Percentiles rank a stretch among this genome's conserved stretches.
phyloP scores from a whole-genome alignment of 2,797 vertebrate species.

The Ptychobarbus kaznakovi region DNA sequence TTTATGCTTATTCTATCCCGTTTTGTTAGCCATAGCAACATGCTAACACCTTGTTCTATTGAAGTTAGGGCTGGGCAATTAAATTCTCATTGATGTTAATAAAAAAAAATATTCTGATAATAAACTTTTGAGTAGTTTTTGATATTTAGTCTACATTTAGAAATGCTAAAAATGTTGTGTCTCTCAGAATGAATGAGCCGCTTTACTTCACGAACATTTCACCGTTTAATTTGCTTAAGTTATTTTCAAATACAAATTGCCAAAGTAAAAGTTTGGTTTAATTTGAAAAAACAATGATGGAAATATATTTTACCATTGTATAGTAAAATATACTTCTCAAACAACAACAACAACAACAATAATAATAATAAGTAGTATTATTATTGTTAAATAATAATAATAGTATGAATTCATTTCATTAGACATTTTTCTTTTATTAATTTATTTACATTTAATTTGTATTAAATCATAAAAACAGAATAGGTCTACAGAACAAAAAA shows the following conservation, averaged over 20 bases:
- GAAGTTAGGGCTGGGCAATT: neutral
- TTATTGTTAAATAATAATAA: too few relatives aligned
- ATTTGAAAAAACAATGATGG: neutral
- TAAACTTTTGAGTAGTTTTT: neutral
- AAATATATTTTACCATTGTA: neutral
- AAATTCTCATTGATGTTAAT: neutral
- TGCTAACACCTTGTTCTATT: neutral
- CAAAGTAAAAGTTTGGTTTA: neutral
- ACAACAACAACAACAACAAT: too few relatives aligned
- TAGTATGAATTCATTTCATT: neutral
- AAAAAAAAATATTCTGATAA: neutral
- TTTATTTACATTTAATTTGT: neutral
- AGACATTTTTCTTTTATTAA: neutral
- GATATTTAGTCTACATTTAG: neutral
- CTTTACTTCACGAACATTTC: neutral
- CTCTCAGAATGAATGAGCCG: neutral
- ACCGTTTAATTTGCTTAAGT: neutral
- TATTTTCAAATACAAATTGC: neutral
- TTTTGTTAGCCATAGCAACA: neutral
- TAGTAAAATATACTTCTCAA: too few relatives aligned
- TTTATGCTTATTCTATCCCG: neutral
- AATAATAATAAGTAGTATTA: too few relatives aligned
- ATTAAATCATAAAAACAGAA: neutral
- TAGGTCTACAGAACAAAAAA: neutral
- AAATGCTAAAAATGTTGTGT: neutral